These are phyloP conservation scores for Plecotus auritus DNA, from an alignment of 2,113 vertebrate species.

Conservation along the genomic window DNA sequence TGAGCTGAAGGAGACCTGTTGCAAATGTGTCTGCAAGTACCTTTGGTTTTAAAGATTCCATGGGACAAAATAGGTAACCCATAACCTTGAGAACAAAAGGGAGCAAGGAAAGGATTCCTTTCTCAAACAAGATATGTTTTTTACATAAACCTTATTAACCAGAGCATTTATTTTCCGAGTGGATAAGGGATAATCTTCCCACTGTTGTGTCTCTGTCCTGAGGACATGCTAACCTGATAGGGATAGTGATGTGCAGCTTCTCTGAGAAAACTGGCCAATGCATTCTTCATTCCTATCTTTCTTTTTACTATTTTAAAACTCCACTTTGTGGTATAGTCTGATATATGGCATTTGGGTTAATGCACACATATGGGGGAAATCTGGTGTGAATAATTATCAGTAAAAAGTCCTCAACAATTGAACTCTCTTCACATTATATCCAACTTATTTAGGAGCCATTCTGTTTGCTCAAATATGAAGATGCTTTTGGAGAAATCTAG, in stretches of 20 bases:
- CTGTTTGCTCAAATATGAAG: not conserved
- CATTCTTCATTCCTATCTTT: not conserved
- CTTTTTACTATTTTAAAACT: not conserved
- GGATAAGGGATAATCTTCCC: not conserved
- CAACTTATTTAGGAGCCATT: not conserved
- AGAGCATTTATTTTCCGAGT: not conserved
- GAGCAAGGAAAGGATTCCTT: not conserved
- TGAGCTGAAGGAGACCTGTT: slow-evolving; percentile 36
- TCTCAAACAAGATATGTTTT: not conserved
- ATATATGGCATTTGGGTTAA: not conserved
- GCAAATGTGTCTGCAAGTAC: slow-evolving; percentile 37
- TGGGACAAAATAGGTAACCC: slow-evolving; percentile 20
- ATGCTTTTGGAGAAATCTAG: not conserved
- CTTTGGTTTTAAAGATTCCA: slow-evolving; percentile 26
- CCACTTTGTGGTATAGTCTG: not conserved
- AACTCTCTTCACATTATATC: not conserved
- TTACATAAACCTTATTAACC: not conserved
- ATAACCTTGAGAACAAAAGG: not conserved
- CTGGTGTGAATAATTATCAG: not conserved
- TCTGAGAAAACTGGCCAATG: not conserved
- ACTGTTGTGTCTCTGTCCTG: not conserved
- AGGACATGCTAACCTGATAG: not conserved
- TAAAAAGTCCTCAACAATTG: not conserved
- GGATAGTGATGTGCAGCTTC: not conserved
- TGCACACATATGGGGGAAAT: not conserved